Evolutionary conservation across 2,888 invertebrate species (phyloP).

Genomic region (Scelioninae gen. 1): DNA sequence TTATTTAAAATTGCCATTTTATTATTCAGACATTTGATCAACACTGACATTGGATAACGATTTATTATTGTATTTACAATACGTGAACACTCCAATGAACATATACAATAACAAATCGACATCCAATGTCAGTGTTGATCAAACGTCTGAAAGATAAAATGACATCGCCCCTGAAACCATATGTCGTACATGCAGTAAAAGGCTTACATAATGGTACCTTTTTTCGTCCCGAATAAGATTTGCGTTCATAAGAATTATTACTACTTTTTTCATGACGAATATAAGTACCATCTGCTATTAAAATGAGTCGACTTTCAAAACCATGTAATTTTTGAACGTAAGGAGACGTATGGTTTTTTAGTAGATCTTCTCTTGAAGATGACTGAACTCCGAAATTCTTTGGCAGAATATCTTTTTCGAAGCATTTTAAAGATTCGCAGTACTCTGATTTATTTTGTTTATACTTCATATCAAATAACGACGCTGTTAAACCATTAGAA

Average conservation of each 20-base stretch:
- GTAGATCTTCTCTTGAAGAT: neutral
- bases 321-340: neutral
- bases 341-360: neutral
- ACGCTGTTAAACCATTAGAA: neutral
- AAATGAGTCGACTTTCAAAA: neutral
- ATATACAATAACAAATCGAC: no score
- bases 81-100: no score
- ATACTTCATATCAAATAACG: neutral
- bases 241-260: neutral
- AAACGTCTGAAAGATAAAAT: no score
- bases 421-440: neutral
- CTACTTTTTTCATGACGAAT: slow-evolving; percentile 1
- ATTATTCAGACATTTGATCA: no score
- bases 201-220: neutral
- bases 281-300: neutral
- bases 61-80: no score
- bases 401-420: neutral
- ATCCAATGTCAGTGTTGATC: no score
- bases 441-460: neutral
- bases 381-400: neutral
- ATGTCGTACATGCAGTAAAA: neutral
- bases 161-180: neutral
- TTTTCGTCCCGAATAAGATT: neutral
- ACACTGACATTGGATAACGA: no score
- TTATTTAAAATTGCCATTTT: no score